Evolutionary conservation across 2,113 vertebrate species (phyloP).

Genomic region (Pollimyrus isidori): DNA sequence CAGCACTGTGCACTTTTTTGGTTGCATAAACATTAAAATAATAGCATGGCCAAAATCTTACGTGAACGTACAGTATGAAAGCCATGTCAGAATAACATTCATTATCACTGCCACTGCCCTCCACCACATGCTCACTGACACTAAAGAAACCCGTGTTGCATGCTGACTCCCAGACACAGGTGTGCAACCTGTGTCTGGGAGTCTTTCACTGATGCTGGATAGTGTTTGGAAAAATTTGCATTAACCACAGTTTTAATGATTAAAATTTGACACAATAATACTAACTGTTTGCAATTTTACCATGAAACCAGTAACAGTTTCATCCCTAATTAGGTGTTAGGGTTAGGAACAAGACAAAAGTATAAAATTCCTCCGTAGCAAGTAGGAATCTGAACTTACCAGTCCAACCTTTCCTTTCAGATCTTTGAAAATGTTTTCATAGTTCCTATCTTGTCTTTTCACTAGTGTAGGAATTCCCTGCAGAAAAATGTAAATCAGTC

Average conservation of each 20-base stretch:
- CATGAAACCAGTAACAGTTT: not conserved
- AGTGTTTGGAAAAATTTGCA: not conserved
- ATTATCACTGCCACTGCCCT: not conserved
- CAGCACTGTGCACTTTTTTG: not conserved
- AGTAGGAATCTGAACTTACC: slow-evolving; percentile 52
- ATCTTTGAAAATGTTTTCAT: slow-evolving; percentile 72
- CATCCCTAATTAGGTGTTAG: too few relatives aligned
- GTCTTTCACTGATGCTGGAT: not conserved
- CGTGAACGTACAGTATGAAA: not conserved
- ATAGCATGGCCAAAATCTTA: not conserved
- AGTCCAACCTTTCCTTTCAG: slow-evolving; percentile 72
- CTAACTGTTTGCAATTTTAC: not conserved
- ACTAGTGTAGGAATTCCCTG: slow-evolving; percentile 87
- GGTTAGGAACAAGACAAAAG: not conserved
- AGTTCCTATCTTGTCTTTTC: slow-evolving; percentile 78
- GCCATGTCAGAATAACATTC: not conserved
- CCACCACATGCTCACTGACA: not conserved
- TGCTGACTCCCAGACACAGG: too few relatives aligned
- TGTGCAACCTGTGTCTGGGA: not conserved
- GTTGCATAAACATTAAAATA: not conserved
- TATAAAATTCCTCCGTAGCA: not conserved
- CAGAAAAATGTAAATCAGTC: not conserved
- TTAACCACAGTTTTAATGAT: not conserved
- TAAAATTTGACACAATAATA: not conserved
- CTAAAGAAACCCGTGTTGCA: not conserved